phyloP scores from a whole-genome alignment of 2,113 vertebrate genomes.

The Phodopus roborovskii region DNA sequence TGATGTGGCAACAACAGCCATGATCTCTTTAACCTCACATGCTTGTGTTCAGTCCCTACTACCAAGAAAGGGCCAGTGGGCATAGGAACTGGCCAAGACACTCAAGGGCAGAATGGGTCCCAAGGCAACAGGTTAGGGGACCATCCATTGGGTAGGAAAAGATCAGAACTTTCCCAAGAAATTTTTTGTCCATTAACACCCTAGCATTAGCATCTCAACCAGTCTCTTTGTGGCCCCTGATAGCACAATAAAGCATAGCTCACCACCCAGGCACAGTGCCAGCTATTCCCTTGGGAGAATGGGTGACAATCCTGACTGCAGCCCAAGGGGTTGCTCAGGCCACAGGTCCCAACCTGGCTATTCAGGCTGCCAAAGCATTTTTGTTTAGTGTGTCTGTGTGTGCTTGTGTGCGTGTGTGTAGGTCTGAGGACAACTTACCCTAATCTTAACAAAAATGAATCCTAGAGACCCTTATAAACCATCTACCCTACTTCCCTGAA shows the following conservation, averaged over 20 bases:
- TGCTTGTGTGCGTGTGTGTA: background rate
- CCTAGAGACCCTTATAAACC: background rate
- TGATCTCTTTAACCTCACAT: background rate
- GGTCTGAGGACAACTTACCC: background rate
- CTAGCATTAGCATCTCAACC: background rate
- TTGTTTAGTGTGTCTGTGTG: background rate
- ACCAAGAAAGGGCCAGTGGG: background rate
- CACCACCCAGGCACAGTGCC: background rate
- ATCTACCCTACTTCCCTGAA: background rate
- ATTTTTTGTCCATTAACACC: background rate
- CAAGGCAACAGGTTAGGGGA: background rate
- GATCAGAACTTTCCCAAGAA: background rate
- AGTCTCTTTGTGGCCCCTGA: background rate
- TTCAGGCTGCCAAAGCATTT: background rate
- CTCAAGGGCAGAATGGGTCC: background rate
- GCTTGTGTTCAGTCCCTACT: background rate
- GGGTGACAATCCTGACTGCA: background rate
- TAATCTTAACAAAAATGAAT: background rate
- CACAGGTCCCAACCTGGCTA: background rate
- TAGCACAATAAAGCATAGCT: background rate
- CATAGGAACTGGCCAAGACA: too few relatives aligned
- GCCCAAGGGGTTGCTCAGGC: background rate
- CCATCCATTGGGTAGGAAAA: too few relatives aligned
- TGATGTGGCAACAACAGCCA: background rate
- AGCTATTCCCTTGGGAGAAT: background rate